phyloP scores from a whole-genome alignment of 1,140 invertebrate species.

The Drosophila trapezifrons region DNA sequence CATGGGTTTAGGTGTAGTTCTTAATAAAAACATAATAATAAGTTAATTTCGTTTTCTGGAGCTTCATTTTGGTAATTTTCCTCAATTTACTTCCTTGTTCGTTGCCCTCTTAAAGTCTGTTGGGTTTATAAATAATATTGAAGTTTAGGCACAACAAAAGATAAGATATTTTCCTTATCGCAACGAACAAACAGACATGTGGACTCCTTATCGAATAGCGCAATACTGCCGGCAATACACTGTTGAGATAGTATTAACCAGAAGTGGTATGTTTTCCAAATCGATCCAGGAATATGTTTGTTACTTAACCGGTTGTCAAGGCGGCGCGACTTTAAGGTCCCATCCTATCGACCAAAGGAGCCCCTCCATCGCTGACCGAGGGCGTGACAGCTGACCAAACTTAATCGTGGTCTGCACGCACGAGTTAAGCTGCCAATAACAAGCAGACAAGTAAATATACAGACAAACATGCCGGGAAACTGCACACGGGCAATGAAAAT shows the following conservation, averaged over 20 bases:
- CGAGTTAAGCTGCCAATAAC: conserved; percentile 29
- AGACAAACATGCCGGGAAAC: conserved; percentile 12
- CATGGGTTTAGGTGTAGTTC: not conserved
- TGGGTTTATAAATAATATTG: not conserved
- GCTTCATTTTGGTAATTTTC: accelerated
- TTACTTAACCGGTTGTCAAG: conserved; percentile 43
- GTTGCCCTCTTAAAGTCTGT: not conserved
- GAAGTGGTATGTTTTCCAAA: conserved; percentile 6
- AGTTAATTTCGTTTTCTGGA: not conserved
- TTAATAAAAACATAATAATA: not conserved
- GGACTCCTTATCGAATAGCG: conserved; percentile 2
- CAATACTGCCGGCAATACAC: not conserved
- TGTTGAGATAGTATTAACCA: not conserved
- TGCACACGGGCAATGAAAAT: conserved; percentile 51
- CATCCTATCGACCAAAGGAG: not conserved
- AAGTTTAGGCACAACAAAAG: not conserved
- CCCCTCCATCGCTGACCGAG: conserved; percentile 17
- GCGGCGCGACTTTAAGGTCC: conserved; percentile 11
- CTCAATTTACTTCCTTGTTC: not conserved
- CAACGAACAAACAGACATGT: not conserved
- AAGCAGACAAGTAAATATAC: conserved; percentile 46
- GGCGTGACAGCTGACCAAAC: conserved; percentile 76
- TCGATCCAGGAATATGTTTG: conserved; percentile 38
- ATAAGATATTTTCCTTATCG: conserved; percentile 32
- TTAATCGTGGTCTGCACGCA: conserved; percentile 44